phyloP scores from a whole-genome alignment of 2,888 invertebrate genomes.

The Troides helena region DNA sequence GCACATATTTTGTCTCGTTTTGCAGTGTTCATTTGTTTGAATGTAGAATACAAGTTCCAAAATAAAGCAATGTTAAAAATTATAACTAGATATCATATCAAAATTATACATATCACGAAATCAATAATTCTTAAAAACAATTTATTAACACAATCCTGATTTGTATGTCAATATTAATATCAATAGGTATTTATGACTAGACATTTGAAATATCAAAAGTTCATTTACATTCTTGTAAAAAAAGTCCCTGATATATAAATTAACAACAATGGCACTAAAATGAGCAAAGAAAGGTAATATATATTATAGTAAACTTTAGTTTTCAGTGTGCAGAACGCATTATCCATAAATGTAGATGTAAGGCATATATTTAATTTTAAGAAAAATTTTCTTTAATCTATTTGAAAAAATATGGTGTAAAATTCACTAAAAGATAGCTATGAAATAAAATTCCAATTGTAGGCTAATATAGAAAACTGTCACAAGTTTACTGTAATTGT shows the following conservation, averaged over 20 bases:
- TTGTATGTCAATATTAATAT: neutral
- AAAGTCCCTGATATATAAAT: neutral
- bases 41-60: no score
- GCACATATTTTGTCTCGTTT: no score
- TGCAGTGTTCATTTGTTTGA: no score
- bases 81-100: no score
- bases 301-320: neutral
- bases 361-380: no score
- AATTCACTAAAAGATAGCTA: no score
- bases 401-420: no score
- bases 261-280: neutral
- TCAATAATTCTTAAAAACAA: no score
- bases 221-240: neutral
- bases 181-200: neutral
- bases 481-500: neutral
- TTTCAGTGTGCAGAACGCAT: neutral
- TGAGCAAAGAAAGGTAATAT: neutral
- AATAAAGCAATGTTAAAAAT: no score
- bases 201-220: neutral
- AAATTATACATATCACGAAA: no score
- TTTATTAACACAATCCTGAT: neutral
- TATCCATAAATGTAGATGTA: neutral
- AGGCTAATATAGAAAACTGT: neutral
- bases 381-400: no score
- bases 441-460: neutral